phyloP scores from a whole-genome alignment of 2,888 invertebrate genomes.

The Autographa gamma region DNA sequence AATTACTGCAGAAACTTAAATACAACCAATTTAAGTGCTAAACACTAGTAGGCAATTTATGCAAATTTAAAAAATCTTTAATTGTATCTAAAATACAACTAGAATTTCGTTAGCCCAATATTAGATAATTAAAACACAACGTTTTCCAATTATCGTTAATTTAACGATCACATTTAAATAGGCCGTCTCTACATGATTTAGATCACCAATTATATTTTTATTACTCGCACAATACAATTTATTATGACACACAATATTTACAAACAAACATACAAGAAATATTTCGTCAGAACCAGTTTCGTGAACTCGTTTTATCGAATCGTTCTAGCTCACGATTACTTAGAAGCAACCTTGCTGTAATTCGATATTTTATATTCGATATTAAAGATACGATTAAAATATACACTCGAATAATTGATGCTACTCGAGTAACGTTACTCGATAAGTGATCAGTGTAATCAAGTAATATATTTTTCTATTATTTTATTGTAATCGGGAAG shows the following conservation, averaged over 20 bases:
- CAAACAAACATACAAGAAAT: slow-evolving; percentile 54
- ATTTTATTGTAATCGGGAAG: slow-evolving; percentile 17
- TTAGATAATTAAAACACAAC: slow-evolving; percentile 37
- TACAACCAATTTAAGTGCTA: background rate
- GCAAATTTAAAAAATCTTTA: background rate
- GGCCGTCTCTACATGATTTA: slow-evolving; percentile 45
- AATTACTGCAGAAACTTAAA: background rate
- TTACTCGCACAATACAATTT: slow-evolving; percentile 57
- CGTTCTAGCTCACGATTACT: slow-evolving; percentile 53
- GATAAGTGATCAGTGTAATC: slow-evolving; percentile 50
- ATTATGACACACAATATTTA: slow-evolving; percentile 58
- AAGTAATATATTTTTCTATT: slow-evolving; percentile 40
- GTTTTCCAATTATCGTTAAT: slow-evolving; percentile 41
- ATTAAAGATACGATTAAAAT: slow-evolving; percentile 59
- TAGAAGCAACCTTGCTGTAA: slow-evolving; percentile 54
- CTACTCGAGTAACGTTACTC: slow-evolving; percentile 56
- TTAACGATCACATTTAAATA: slow-evolving; percentile 43
- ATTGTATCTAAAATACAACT: slow-evolving; percentile 1
- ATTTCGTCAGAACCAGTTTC: slow-evolving; percentile 52
- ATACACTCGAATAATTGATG: slow-evolving; percentile 58
- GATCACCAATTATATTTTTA: slow-evolving; percentile 54
- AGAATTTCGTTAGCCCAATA: slow-evolving; percentile 27
- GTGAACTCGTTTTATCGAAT: slow-evolving; percentile 52
- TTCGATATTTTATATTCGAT: slow-evolving; percentile 56
- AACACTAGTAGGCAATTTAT: background rate